These are phyloP conservation scores for Lydus trimaculatus DNA, from an alignment of 2,888 invertebrate species.

Conservation along the genomic window DNA sequence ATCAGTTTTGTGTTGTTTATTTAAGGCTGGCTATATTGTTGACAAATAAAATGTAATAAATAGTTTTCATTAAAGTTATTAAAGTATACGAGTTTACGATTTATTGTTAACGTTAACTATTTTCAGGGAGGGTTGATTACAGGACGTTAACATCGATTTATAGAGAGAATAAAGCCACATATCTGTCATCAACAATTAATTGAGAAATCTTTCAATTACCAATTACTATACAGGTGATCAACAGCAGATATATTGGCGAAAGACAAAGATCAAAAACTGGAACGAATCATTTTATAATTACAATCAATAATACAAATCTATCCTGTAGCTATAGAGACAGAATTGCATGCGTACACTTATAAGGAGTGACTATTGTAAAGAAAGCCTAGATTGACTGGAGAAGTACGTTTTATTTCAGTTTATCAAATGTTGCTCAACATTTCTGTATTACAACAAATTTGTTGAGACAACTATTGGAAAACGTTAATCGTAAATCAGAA, in stretches of 20 bases:
- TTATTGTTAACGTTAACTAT: neutral
- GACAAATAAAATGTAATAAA: slow-evolving; percentile 41
- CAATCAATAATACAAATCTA: too few species aligned
- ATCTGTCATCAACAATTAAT: slow-evolving; percentile 46
- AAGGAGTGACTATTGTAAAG: too few species aligned
- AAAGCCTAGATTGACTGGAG: too few species aligned
- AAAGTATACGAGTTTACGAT: slow-evolving; percentile 25
- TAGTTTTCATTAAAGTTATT: slow-evolving; percentile 46
- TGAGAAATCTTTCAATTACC: slow-evolving; percentile 54
- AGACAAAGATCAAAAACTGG: too few species aligned
- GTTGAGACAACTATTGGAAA: too few species aligned
- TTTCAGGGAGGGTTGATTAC: neutral
- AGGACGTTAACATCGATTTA: neutral
- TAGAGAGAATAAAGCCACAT: slow-evolving; percentile 15
- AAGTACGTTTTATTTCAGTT: too few species aligned
- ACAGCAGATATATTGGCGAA: slow-evolving; percentile 35
- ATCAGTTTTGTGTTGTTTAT: slow-evolving; percentile 48
- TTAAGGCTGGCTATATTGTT: slow-evolving; percentile 33
- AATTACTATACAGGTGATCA: slow-evolving; percentile 56
- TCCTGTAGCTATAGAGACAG: too few species aligned
- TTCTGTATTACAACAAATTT: too few species aligned
- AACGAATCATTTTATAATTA: too few species aligned
- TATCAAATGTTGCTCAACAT: too few species aligned
- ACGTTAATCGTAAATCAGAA: slow-evolving; percentile 25
- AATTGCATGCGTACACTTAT: too few species aligned